These are phyloP conservation scores for Hirtodrosophila confusa DNA, from an alignment of 2,888 invertebrate species.

Conservation along the genomic window DNA sequence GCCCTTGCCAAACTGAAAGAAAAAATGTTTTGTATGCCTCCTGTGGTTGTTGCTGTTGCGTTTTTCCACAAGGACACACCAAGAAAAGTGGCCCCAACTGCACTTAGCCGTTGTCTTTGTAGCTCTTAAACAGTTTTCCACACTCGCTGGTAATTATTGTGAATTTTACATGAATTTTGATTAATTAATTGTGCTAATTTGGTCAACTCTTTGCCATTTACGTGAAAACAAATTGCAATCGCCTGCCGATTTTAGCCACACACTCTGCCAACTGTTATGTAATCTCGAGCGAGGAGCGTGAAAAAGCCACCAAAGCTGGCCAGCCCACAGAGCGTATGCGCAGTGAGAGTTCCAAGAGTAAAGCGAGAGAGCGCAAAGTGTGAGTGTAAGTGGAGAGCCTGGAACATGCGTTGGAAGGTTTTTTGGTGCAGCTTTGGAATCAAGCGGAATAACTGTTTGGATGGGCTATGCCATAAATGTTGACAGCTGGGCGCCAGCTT, in stretches of 20 bases:
- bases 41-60: conserved; percentile 14
- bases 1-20: conserved; percentile 7
- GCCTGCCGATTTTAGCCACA: conserved; percentile 65
- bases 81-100: conserved; percentile 18
- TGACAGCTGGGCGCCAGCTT: conserved; percentile 74
- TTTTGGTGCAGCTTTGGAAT: conserved; percentile 49
- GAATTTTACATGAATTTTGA: conserved; percentile 36
- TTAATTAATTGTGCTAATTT: conserved; percentile 44
- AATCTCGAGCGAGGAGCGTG: conserved; percentile 68
- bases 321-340: conserved; percentile 52
- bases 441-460: conserved; percentile 31
- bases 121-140: neutral
- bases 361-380: conserved; percentile 9
- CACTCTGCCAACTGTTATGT: conserved; percentile 82
- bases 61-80: conserved; percentile 55
- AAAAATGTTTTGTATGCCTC: conserved; percentile 8
- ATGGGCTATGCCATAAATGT: conserved; percentile 36
- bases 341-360: conserved; percentile 24
- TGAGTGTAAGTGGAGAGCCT: conserved; percentile 23
- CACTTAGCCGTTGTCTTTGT: conserved; percentile 1
- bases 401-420: conserved; percentile 49
- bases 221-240: conserved; percentile 62
- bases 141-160: conserved; percentile 23
- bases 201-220: conserved; percentile 45
- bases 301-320: conserved; percentile 60